Evolutionary conservation across 2,113 vertebrate genomes (phyloP).

Genomic region (Gymnorhina tibicen): DNA sequence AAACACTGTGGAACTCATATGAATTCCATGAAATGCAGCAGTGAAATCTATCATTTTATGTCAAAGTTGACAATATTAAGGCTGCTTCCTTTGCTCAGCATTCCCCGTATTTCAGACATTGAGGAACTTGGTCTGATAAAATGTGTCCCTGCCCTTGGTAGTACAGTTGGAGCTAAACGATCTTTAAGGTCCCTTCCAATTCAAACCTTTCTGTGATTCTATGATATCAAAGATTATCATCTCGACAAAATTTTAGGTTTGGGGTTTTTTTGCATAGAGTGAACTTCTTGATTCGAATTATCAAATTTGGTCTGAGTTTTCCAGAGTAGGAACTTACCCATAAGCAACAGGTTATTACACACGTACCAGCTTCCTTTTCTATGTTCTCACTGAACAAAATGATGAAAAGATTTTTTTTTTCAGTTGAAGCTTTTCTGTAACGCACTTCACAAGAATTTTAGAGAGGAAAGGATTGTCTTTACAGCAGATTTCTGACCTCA

Average conservation of each 20-base stretch:
- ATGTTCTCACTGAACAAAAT: not conserved
- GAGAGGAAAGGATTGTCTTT: rapidly evolving
- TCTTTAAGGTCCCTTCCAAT: not conserved
- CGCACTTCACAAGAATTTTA: not conserved
- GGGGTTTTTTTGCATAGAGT: not conserved
- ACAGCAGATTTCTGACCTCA: not conserved
- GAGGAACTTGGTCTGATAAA: not conserved
- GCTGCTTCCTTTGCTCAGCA: not conserved
- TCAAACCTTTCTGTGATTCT: not conserved
- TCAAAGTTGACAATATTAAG: not conserved
- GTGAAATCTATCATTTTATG: not conserved
- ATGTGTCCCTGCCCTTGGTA: not conserved
- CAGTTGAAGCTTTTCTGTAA: not conserved
- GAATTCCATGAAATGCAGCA: not conserved
- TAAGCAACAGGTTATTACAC: not conserved
- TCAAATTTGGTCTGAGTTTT: not conserved
- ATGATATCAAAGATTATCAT: not conserved
- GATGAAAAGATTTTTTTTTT: not conserved
- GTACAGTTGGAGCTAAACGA: not conserved
- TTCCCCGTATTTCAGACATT: not conserved
- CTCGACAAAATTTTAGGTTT: not conserved
- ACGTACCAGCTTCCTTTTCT: not conserved
- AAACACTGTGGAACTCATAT: not conserved
- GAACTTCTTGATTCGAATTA: not conserved
- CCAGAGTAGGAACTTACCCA: not conserved